Base-by-base conservation (phyloP, 2,113 vertebrate species). In the Myanophis thanlyinensis region DNA sequence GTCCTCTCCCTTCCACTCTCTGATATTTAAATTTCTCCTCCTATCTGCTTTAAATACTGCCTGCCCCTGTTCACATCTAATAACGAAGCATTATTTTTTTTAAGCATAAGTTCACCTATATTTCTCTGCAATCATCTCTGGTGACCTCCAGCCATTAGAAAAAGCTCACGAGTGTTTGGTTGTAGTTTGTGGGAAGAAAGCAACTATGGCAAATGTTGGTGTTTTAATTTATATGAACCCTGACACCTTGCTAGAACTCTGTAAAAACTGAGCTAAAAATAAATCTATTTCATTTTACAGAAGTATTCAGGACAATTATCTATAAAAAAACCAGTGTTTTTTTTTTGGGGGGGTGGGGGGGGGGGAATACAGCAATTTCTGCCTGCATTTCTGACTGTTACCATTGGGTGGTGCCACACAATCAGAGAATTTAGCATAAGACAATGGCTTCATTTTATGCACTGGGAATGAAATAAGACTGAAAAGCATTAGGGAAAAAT, bases 371-470 rank as follows among this genome's bases (percentile, higher is more conserved):
- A 52, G 25, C 25, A 73, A 0, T 22, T 89, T 85, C 54, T 44
- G 91, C 59, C 59, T 98, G 98, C 96, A 96, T 94, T 97, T 97
- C 97, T 95, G 48, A 44, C 46, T 86, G 86, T 92, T 93, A 94
- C 97, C 98, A 98, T 97, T 95, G 96, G 98, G 97, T 98, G 98
- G 98, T 97, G 97, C 97, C 96, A 98, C 96, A 93, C 96, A 90
- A 97, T 96, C 97, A 93, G 94, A 85, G 85, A 97, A 97, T 92
- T 80, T 92, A 47, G 13, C 1, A 1, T 0, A 9, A 96, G 92
- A 97, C 93, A 96, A 97, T 91, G 84, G 89, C 93, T 94, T 93
- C 96, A 92, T 93, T 90, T 87, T 92, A 52, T n/a, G 1, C 40
- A 18, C 48, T 67, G 92, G 90, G 93, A 94, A 87, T 59, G 73